Base-by-base conservation (phyloP, 2,113 vertebrate genomes). In the Triplophysa dalaica region DNA sequence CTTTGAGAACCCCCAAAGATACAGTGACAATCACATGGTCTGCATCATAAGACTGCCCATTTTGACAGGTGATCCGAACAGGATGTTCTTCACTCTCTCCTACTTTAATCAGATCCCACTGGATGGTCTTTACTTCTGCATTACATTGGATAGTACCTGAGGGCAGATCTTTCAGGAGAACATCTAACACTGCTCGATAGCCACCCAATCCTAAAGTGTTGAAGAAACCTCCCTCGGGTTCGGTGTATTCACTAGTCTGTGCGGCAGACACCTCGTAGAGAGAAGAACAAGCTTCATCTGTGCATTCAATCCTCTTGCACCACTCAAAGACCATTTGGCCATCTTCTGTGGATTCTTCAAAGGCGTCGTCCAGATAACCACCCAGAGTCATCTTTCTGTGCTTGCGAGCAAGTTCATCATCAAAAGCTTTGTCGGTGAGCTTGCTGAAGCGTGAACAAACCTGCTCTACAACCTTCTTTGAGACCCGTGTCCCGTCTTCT, bases 231-330 rank as follows among this genome's bases (percentile, higher is more conserved):
- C 89, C 89, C 17, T 87, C 85, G 14, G 85, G 74, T 5, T 68
- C 43, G 9, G 79, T 79, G 63, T 89, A 90, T 1, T 87, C 64
- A 21, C 86, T 80, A 14, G 72, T 62, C 72, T 89, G 82, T 60
- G 80, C 82, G 43, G 86, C 86, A 41, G 87, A 86, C 77, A 88
- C 82, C 26, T 90, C 88, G 69, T 86, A 90, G 26, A 90, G 83
- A 19, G 87, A 89, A 66, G 87, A 83, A 52, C 84, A 68, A 29
- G 88, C 89, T 54, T 89, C 87, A 3, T 90, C 88, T 10, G 87
- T 81, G 33, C 89, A 89, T 63, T 87, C 87, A 9, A 10, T 68
- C 62, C 88, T 83, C 45, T 90, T 90, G 74, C 88, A 90, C 89
- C 89, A 90, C 76, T 90, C 87, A 61, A 85, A 90, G 22, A 90